Evolutionary conservation across 2,888 invertebrate genomes (phyloP).

Genomic region (Helicoverpa assulta): DNA sequence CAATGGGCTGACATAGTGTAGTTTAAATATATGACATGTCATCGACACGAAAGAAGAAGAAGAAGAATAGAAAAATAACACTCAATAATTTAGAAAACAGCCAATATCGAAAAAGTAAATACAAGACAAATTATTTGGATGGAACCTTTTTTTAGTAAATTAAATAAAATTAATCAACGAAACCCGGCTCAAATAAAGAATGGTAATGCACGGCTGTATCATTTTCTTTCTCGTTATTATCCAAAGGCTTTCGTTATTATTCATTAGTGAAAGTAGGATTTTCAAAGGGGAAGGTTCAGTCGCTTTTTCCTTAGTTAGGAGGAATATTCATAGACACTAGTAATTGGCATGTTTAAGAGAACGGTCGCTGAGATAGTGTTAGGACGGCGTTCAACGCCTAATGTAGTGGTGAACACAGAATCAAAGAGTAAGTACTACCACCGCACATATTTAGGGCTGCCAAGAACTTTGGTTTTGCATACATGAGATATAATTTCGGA

Average conservation of each 20-base stretch:
- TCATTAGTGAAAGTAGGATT: conserved; percentile 8
- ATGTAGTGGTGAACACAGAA: neutral
- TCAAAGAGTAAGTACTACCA: too few relatives aligned
- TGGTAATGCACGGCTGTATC: neutral
- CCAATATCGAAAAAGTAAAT: neutral
- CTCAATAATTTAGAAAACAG: too few relatives aligned
- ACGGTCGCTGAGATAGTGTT: neutral
- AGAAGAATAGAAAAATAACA: too few relatives aligned
- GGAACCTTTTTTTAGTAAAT: neutral
- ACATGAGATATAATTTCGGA: too few relatives aligned
- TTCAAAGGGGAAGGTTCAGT: conserved; percentile 4
- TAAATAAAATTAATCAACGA: neutral
- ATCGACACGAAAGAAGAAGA: too few relatives aligned
- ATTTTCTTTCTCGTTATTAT: conserved; percentile 6
- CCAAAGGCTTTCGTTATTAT: conserved; percentile 13
- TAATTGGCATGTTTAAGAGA: conserved; percentile 1
- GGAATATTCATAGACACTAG: conserved; percentile 7
- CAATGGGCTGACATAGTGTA: too few relatives aligned
- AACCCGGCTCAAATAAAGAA: neutral
- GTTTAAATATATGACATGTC: too few relatives aligned
- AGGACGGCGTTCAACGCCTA: neutral
- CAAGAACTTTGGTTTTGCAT: too few relatives aligned
- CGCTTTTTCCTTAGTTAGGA: neutral
- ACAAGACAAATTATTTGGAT: neutral
- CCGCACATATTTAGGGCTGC: too few relatives aligned